A percentile compares a stretch with the other conserved stretches of the same genome.
Evolutionary conservation across 2,797 vertebrate species (phyloP).

Genomic region (Melopsittacus undulatus): DNA sequence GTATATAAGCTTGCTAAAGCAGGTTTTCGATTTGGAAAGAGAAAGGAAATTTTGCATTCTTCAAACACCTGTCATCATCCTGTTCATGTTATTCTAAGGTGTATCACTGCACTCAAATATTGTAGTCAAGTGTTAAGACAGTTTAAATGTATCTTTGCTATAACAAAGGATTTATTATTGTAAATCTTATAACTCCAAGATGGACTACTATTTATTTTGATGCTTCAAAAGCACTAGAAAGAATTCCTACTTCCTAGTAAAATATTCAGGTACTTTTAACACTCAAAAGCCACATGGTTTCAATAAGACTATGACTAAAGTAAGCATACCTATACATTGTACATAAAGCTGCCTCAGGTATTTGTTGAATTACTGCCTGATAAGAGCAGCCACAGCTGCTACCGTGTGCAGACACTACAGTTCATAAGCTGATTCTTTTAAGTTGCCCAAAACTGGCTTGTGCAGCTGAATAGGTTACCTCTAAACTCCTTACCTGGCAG

Average conservation of each 20-base stretch:
- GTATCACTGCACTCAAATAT: background rate
- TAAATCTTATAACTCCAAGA: background rate
- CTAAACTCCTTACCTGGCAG: conserved; percentile 84
- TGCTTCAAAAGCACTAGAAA: background rate
- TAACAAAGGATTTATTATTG: background rate
- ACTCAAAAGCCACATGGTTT: background rate
- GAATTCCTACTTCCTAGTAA: background rate
- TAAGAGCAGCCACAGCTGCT: background rate
- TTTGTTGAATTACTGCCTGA: background rate
- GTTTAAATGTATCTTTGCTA: background rate
- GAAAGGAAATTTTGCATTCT: background rate
- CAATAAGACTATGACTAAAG: background rate
- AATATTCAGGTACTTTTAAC: background rate
- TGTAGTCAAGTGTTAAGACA: background rate
- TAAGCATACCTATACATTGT: background rate
- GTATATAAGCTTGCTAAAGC: background rate
- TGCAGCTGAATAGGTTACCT: background rate
- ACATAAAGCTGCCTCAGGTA: background rate
- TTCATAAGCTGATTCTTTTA: background rate
- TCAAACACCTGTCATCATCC: background rate
- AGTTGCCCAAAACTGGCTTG: background rate
- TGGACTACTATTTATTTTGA: background rate
- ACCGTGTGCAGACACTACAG: background rate
- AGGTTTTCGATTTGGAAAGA: background rate
- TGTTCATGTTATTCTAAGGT: background rate